A percentile compares a stretch with the other conserved stretches of the same genome.
Evolutionary conservation across 1,140 invertebrate genomes (phyloP).

Genomic region (Sinella curviseta): DNA sequence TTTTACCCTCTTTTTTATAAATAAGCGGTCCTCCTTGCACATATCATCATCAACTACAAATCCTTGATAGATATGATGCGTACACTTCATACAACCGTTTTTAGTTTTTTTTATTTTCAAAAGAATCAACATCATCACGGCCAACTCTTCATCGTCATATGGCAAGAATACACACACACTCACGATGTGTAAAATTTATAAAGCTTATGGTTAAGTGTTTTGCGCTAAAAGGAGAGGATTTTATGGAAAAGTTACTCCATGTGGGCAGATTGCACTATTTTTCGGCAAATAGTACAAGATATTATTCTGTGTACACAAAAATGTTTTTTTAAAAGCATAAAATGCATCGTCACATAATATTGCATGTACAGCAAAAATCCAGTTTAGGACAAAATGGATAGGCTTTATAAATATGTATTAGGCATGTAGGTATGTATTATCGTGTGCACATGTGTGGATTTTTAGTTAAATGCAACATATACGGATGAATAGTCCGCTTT

Average conservation of each 20-base stretch:
- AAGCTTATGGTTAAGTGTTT: neutral
- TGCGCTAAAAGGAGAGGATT: neutral
- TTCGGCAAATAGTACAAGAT: neutral
- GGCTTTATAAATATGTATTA: no score
- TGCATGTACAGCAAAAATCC: neutral
- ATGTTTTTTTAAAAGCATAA: no score
- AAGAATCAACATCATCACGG: neutral
- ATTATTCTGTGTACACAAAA: neutral
- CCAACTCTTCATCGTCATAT: no score
- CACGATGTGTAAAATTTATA: neutral
- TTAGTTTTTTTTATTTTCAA: neutral
- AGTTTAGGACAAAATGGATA: no score
- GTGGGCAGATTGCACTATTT: neutral
- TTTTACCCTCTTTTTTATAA: constrained; percentile 9
- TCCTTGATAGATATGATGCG: neutral
- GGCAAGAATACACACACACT: neutral
- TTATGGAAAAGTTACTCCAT: no score
- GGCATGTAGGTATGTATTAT: no score
- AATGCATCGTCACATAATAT: neutral
- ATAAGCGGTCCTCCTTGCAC: neutral
- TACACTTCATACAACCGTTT: neutral
- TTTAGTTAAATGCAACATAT: neutral
- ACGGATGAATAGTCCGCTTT: neutral
- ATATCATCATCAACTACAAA: neutral
- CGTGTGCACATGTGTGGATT: no score